Base-by-base conservation (phyloP, 2,113 vertebrate genomes). In the Clarias magur region DNA sequence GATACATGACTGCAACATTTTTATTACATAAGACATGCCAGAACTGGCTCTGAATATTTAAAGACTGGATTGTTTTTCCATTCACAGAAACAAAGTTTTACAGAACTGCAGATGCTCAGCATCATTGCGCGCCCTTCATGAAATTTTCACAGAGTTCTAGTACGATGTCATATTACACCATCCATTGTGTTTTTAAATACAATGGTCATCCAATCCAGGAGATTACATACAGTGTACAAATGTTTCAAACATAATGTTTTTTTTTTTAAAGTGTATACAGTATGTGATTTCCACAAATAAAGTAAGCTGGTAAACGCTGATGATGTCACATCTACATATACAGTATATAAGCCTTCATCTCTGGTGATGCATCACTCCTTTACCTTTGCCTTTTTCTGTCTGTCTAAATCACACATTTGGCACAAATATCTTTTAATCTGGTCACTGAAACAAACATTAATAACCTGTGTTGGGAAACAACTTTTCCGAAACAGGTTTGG, bases 101-200 rank as follows among this genome's bases (percentile, higher is more conserved):
- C 75, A 56, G 7, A 54, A n/a, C 34, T 57, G 30, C 70, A 60
- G 12, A n/a, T 23, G 30, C 34, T n/a, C 30, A 75, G 2, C 9
- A 80, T 57, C 85, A 38, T 12, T 80, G 53, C 65, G 9, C 23
- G n/a, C 11, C 57, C 38, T 30, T 80, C 85, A 86, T 86, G 11
- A 80, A 86, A 86, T n/a, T 42, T 86, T 57, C 11, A 80, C 27
- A 70, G 15, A 68, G 13, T 23, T 86, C 76, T 12, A 80, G 53
- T 68, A n/a, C 80, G 60, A 38, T 86, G 63, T 80, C 70, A 59
- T 79, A 68, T 86, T 34, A 86, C 78, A 72, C 23, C n/a, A 57
- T 42, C 9, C 17, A 48, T 62, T 73, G 78, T 59, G 21, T 30
- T 65, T 27, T 56, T 42, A 23, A 11, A 68, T 23, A 25, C 19